Conservation (phyloP, 2,797 vertebrate species). For the Lepilemur septentrionalis region DNA sequence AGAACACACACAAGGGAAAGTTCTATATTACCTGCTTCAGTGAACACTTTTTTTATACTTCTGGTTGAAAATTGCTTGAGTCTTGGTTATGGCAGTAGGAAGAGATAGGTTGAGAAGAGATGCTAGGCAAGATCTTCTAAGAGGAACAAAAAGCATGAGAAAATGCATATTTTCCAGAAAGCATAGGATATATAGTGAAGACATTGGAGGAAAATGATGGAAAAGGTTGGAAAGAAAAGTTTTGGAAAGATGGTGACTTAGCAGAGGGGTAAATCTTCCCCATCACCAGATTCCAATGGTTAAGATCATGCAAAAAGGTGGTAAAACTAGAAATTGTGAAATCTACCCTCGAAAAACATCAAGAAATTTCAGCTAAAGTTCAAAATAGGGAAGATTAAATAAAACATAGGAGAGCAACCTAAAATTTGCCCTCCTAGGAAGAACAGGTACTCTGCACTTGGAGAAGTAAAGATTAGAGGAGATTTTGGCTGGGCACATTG, state of each 20-base stretch:
- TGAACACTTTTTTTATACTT: not conserved
- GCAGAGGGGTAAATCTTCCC: not conserved
- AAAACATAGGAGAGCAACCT: not conserved
- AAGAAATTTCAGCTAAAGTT: not conserved
- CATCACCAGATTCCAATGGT: not conserved
- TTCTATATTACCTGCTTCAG: not conserved
- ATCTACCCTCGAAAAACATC: not conserved
- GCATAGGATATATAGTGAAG: not conserved
- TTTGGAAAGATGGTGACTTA: not conserved
- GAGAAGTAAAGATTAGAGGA: not conserved
- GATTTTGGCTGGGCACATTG: not conserved
- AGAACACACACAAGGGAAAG: not conserved
- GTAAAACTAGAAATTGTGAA: not conserved
- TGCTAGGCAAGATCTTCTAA: not conserved
- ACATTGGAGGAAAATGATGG: not conserved
- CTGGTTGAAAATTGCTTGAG: not conserved
- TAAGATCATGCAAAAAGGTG: not conserved
- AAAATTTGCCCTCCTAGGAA: not conserved
- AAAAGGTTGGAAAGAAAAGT: not conserved
- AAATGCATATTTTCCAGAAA: not conserved
- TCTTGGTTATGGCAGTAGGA: not conserved
- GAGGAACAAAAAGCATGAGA: not conserved
- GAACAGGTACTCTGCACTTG: not conserved
- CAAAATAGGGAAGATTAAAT: not conserved
- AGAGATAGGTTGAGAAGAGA: not conserved